Base-by-base conservation (phyloP, 2,888 invertebrate species). In the Allacma fusca region DNA sequence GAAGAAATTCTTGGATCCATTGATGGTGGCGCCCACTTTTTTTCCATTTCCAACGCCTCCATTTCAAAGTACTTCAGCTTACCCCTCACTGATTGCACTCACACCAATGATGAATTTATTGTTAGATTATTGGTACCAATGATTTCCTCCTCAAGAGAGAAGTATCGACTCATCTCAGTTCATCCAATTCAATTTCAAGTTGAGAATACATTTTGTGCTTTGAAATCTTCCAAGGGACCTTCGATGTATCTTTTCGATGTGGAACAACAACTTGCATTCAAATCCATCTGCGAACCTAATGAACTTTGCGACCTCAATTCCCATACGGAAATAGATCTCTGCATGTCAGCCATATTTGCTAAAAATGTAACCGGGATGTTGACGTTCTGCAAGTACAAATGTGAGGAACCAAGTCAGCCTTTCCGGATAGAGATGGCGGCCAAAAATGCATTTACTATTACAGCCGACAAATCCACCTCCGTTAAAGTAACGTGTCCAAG, bases 1-100 rank as follows among this genome's bases (percentile, higher is more conserved):
- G 75, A n/a, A 1, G 74, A 64, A 16, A 28, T 73, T 24, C 75
- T 79, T 5, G n/a, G 50, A 29, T 44, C 78, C 0, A 28, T 26
- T 43, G 13, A 21, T 4, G 26, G 29, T 21, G 23, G 19, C 0
- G 16, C 19, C n/a, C n/a, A 50, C 24, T 64, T 79, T 50, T 26
- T 74, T 1, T 71, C 81, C 16, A 78, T 83, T 68, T 67, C 72
- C 16, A 44, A 57, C 26, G 57, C 76, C 12, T 71, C 69, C 4
- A 43, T 81, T 21, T 75, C 78, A 0, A 80, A 79, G 40, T 84
- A 84, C 40, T 84, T 81, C 73, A 77, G 74, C 7, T 71, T 82
- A 0, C 84, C 84, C 0, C 29, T 84, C 0, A 79, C 83, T 0
- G 84, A 84, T 28, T 84, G 84, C 34, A 79, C 81, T 0, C 81